Percentiles rank a stretch among this genome's conserved stretches.
phyloP scores from a whole-genome alignment of 2,888 invertebrate species.

The Nomada fabriciana region DNA sequence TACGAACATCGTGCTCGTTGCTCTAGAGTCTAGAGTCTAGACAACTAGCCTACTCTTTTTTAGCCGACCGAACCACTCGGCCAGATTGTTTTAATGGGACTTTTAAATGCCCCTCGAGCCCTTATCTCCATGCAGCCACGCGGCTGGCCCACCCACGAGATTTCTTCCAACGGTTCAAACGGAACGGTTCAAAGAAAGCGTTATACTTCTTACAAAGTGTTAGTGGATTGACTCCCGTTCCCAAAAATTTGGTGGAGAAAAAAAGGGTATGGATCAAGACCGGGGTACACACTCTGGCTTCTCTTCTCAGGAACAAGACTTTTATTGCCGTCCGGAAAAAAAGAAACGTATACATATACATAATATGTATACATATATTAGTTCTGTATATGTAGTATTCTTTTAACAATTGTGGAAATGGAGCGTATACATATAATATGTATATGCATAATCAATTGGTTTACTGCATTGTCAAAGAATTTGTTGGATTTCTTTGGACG shows the following conservation, averaged over 20 bases:
- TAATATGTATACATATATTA: not conserved
- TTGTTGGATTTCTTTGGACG: not conserved
- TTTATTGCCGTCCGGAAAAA: constrained; percentile 7
- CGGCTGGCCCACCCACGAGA: constrained; percentile 69
- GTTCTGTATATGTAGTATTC: too few relatives aligned
- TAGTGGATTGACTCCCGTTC: constrained; percentile 38
- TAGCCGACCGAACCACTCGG: constrained; percentile 58
- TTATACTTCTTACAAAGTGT: constrained; percentile 48
- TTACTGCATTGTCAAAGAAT: not conserved
- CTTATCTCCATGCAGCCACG: constrained; percentile 71
- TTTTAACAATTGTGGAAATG: not conserved
- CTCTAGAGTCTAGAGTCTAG: constrained; percentile 1
- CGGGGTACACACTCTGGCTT: constrained; percentile 49
- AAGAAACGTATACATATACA: not conserved
- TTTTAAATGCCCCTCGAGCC: constrained; percentile 70
- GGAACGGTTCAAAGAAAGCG: constrained; percentile 58
- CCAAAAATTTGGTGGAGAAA: constrained; percentile 56
- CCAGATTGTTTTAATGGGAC: constrained; percentile 75
- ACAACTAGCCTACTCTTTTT: constrained; percentile 64
- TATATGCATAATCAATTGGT: not conserved
- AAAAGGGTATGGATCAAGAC: constrained; percentile 27
- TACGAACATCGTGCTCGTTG: constrained; percentile 59
- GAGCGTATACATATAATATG: not conserved
- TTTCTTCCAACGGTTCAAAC: constrained; percentile 67
- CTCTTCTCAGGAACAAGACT: constrained; percentile 22